A percentile compares a stretch with the other conserved stretches of the same genome.
Conservation (phyloP, 2,113 vertebrate genomes). For the Ptilorrhoa leucosticta region DNA sequence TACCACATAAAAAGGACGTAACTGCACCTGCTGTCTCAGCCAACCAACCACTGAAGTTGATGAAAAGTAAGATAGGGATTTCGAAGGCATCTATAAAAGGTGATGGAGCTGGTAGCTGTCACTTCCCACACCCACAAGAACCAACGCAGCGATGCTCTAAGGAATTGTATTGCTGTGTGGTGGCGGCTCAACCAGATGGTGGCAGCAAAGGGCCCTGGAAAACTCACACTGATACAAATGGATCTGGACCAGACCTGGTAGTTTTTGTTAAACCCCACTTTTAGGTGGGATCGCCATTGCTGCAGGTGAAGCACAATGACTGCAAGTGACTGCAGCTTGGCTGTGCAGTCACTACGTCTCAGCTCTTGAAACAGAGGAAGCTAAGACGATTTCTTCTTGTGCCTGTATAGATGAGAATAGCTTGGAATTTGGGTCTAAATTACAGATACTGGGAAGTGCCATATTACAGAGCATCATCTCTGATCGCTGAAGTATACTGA, state of each 20-base stretch:
- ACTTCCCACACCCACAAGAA: neutral
- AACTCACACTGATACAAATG: neutral
- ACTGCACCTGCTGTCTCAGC: neutral
- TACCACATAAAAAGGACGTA: neutral
- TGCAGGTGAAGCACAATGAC: neutral
- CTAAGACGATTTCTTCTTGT: neutral
- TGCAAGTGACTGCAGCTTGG: too few relatives aligned
- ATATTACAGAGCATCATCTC: neutral
- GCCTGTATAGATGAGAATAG: neutral
- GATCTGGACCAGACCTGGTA: neutral
- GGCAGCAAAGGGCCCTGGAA: neutral
- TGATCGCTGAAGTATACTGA: neutral
- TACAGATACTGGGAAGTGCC: neutral
- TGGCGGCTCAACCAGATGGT: neutral
- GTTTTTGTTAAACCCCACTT: accelerated
- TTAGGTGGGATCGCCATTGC: neutral
- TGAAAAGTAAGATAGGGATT: neutral
- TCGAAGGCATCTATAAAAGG: neutral
- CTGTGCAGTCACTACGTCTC: neutral
- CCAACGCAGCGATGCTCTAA: neutral
- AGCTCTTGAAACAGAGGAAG: neutral
- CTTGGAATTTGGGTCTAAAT: neutral
- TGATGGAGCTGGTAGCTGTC: neutral
- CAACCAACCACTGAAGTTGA: neutral
- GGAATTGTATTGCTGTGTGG: neutral